A percentile compares a stretch with the other conserved stretches of the same genome.
Conservation (phyloP, 2,113 vertebrate species). For the Daboia siamensis region DNA sequence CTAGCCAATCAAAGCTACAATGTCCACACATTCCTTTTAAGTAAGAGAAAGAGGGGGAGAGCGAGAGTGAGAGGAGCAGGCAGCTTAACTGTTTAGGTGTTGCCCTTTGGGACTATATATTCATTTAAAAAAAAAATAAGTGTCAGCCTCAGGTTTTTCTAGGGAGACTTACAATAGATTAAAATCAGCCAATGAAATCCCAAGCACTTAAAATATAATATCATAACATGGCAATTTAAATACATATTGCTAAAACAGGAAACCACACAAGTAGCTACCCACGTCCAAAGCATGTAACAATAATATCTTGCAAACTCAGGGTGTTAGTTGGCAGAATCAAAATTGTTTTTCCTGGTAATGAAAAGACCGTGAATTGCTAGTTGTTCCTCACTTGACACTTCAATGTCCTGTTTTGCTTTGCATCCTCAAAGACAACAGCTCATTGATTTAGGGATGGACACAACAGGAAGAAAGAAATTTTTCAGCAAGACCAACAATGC, state of each 20-base stretch:
- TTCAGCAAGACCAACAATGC: not conserved
- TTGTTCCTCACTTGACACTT: not conserved
- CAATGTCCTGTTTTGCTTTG: not conserved
- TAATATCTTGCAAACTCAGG: not conserved
- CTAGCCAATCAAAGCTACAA: too few species aligned
- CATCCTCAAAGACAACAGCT: not conserved
- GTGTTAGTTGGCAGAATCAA: not conserved
- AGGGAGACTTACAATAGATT: not conserved
- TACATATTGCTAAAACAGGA: not conserved
- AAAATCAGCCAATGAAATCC: not conserved
- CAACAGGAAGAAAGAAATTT: not conserved
- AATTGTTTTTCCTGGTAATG: not conserved
- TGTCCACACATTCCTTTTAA: too few species aligned
- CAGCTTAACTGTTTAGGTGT: not conserved
- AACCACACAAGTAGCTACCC: not conserved
- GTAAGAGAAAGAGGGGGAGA: too few species aligned
- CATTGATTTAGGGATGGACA: not conserved
- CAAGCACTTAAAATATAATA: not conserved
- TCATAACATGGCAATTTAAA: not conserved
- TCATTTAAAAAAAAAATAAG: not conserved
- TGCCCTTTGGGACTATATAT: not conserved
- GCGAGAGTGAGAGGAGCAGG: not conserved
- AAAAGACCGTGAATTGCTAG: not conserved
- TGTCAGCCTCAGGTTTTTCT: not conserved
- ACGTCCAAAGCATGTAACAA: not conserved